Evolutionary conservation across 2,797 vertebrate genomes (phyloP), one percentile per base, ranked within the genome.

Genomic region (Pangasius sanitwongsei): DNA sequence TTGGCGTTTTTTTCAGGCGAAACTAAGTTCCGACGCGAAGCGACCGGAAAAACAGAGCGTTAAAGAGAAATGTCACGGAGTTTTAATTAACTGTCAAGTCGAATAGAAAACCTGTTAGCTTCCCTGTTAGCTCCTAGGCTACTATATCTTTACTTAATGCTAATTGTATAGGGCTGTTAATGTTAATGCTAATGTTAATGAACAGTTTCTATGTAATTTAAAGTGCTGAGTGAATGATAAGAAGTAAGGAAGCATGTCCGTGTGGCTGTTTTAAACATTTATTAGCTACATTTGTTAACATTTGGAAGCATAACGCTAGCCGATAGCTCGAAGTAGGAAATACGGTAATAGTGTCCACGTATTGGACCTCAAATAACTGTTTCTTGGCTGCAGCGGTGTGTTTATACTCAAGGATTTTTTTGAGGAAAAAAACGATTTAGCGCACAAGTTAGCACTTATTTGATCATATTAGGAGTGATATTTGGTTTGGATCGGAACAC

Each of bases 291-390:
- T 67, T 82, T 34, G 31, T 28, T 41, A 65, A n/a, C 61, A 83
- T 84, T 67, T 85, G 9, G 4, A 50, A 69, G 18, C 25, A 37
- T 4, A 63, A 28, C 34, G 57, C 28, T 83, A 80, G 87, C 83
- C 18, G 57, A 67, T 75, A 44, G 86, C 65, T 82, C 86, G 90
- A 89, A 92, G 87, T 89, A 85, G 84, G 84, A 91, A 90, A 91
- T 87, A 91, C 91, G 92, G 89, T 89, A 90, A 89, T 87, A 86
- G 89, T 86, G 77, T 87, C 65, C 69, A 53, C 87, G 55, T 89
- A 83, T 70, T 83, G 78, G 86, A 88, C 87, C 81, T 55, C 41
- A 80, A 86, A 86, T 86, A 90, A 85, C 55, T 25, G 80, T 59
- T 57, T 81, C 48, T 44, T 12, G 25, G 1, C 41, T 23, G 23